These are phyloP conservation scores for Peromyscus nudipes DNA, from an alignment of 2,797 vertebrate genomes.

Conservation along the genomic window DNA sequence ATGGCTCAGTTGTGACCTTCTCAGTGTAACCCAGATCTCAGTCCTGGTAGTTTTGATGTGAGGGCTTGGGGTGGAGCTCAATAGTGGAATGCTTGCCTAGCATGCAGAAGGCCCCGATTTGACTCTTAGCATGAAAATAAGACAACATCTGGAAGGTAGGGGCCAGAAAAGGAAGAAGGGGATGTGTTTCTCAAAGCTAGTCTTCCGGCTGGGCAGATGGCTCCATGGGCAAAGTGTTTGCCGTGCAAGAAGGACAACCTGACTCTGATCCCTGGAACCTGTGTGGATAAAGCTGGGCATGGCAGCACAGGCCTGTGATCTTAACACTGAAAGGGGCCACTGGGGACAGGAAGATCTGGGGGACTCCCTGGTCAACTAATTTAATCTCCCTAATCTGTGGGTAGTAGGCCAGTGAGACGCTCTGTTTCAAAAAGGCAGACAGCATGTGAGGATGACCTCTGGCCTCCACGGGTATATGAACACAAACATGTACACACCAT, in stretches of 20 bases:
- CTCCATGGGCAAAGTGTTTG: background rate
- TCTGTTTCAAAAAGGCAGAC: background rate
- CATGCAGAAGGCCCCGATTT: background rate
- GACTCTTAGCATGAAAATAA: background rate
- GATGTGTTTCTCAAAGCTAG: background rate
- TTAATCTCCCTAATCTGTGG: background rate
- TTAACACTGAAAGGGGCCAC: background rate
- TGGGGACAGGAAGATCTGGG: background rate
- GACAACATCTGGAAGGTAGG: background rate
- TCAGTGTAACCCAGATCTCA: background rate
- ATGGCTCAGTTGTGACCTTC: background rate
- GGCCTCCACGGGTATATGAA: background rate
- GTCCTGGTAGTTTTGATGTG: background rate
- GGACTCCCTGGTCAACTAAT: background rate
- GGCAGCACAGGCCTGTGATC: background rate
- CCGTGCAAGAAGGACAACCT: background rate
- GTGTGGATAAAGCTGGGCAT: background rate
- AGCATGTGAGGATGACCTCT: background rate
- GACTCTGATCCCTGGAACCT: background rate
- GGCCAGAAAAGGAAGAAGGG: background rate
- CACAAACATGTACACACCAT: background rate
- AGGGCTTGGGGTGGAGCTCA: background rate
- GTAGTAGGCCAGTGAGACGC: background rate
- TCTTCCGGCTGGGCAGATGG: background rate
- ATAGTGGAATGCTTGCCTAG: background rate